A percentile compares a stretch with the other conserved stretches of the same genome.
phyloP scores from a whole-genome alignment of 2,113 vertebrate genomes.

The Pitta sordida region DNA sequence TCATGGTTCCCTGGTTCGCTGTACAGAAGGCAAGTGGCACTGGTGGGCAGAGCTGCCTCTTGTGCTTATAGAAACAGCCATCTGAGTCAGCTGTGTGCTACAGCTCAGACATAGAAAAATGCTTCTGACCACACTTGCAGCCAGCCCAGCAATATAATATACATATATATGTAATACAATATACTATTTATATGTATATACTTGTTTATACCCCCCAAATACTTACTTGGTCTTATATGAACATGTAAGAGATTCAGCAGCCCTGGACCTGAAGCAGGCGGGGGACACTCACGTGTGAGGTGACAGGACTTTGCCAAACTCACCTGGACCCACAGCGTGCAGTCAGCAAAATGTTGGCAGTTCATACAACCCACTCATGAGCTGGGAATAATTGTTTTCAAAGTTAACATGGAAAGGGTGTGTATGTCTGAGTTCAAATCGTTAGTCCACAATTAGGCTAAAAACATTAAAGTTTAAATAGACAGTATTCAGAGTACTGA shows the following conservation, averaged over 20 bases:
- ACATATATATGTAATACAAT: no score
- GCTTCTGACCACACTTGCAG: not conserved
- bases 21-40: fast-evolving
- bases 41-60: not conserved
- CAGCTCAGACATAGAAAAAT: not conserved
- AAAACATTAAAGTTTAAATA: constrained; percentile 1
- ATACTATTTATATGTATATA: not conserved
- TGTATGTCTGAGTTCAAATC: not conserved
- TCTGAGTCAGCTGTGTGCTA: not conserved
- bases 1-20: not conserved
- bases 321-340: fast-evolving
- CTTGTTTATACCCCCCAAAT: not conserved
- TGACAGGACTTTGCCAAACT: not conserved
- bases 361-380: not conserved
- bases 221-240: not conserved
- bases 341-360: fast-evolving
- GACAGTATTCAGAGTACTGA: not conserved
- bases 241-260: not conserved
- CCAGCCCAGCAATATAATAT: not conserved
- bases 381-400: not conserved
- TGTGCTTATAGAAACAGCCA: not conserved
- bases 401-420: not conserved
- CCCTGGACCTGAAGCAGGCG: not conserved
- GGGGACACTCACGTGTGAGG: not conserved
- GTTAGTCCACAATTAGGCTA: not conserved